phyloP scores from a whole-genome alignment of 1,140 invertebrate genomes.

The Phenacoccus solenopsis region DNA sequence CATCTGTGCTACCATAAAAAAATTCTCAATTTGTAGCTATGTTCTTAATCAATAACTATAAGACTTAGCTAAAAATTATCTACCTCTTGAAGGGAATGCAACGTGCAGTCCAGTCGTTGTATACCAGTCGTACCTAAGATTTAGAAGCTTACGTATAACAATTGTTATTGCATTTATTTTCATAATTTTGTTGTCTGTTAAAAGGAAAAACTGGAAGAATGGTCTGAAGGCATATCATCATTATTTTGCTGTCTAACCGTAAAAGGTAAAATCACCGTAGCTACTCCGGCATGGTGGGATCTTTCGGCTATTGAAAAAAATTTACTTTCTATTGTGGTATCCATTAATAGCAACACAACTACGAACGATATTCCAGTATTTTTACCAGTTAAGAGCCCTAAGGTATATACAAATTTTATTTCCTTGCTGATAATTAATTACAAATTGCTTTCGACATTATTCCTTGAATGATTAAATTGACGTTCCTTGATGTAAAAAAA shows the following conservation, averaged over 20 bases:
- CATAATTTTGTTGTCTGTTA: constrained; percentile 23
- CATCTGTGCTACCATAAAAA: no score
- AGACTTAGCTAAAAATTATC: no score
- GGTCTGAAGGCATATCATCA: constrained; percentile 58
- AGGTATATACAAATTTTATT: constrained; percentile 52
- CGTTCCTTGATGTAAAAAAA: no score
- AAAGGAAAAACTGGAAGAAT: constrained; percentile 58
- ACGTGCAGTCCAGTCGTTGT: no score
- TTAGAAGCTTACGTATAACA: not conserved
- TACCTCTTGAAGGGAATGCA: no score
- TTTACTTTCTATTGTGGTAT: constrained; percentile 51
- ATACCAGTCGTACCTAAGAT: not conserved
- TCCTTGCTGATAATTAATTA: not conserved
- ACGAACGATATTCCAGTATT: constrained; percentile 65
- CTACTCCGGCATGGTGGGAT: constrained; percentile 65
- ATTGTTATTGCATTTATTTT: constrained; percentile 27
- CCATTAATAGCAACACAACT: constrained; percentile 46
- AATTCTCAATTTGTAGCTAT: no score
- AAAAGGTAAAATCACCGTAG: constrained; percentile 57
- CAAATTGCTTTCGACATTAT: not conserved
- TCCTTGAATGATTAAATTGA: not conserved
- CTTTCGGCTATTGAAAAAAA: constrained; percentile 58
- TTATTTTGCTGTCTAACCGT: constrained; percentile 65
- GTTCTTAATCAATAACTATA: no score
- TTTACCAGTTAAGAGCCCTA: constrained; percentile 67